Conservation (phyloP, 2,888 invertebrate genomes). For the Drosophila hamatofila region DNA sequence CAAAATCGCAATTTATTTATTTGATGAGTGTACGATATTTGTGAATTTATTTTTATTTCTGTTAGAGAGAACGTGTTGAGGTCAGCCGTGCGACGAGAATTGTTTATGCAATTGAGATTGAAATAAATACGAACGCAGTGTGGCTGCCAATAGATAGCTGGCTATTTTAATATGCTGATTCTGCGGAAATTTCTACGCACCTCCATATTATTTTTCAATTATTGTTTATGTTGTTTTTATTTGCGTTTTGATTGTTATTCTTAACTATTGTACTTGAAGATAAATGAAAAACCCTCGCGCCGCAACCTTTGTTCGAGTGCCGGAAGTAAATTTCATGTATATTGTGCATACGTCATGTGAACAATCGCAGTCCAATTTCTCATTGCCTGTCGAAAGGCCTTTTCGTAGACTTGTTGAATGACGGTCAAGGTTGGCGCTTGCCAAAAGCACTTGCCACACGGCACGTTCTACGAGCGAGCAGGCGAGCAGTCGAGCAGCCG, state of each 20-base stretch:
- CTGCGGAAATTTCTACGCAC: slow-evolving; percentile 77
- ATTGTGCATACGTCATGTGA: slow-evolving; percentile 64
- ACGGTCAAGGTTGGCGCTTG: slow-evolving; percentile 66
- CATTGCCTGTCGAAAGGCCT: slow-evolving; percentile 53
- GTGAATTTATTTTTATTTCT: slow-evolving; percentile 52
- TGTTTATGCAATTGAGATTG: slow-evolving; percentile 55
- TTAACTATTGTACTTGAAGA: slow-evolving; percentile 67
- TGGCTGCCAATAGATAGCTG: slow-evolving; percentile 33
- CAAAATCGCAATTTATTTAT: slow-evolving; percentile 19
- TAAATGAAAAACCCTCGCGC: slow-evolving; percentile 48
- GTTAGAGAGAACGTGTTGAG: slow-evolving; percentile 67
- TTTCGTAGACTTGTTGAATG: slow-evolving; percentile 59
- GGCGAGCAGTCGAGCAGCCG: slow-evolving; percentile 12
- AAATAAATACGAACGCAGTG: slow-evolving; percentile 38
- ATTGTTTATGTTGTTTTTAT: background rate
- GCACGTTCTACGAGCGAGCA: slow-evolving; percentile 68
- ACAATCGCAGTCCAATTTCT: slow-evolving; percentile 46
- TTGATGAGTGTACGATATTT: slow-evolving; percentile 36
- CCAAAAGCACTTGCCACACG: slow-evolving; percentile 62
- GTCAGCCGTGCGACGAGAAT: slow-evolving; percentile 53
- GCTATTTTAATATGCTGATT: slow-evolving; percentile 34
- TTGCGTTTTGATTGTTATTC: slow-evolving; percentile 18
- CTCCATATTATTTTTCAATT: slow-evolving; percentile 1
- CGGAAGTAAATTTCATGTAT: slow-evolving; percentile 57
- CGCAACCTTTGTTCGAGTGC: slow-evolving; percentile 54